phyloP scores from a whole-genome alignment of 2,113 vertebrate species.

The Amphiprion ocellaris region DNA sequence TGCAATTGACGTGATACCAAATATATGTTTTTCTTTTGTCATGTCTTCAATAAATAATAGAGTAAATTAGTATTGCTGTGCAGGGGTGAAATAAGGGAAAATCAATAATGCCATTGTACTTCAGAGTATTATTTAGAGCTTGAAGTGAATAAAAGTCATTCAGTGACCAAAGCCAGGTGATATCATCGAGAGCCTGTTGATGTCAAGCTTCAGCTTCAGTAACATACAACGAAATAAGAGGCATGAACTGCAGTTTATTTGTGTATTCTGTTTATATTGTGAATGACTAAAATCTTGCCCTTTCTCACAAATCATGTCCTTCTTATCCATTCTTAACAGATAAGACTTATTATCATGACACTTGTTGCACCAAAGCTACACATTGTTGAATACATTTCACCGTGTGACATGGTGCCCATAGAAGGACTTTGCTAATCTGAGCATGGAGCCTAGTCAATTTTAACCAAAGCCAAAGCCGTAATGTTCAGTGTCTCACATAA shows the following conservation, averaged over 20 bases:
- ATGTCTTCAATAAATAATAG: conserved; percentile 59
- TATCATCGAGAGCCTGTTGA: conserved; percentile 62
- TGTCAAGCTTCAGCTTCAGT: conserved; percentile 40
- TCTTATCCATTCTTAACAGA: conserved; percentile 5
- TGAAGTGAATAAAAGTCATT: conserved; percentile 65
- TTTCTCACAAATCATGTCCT: neutral
- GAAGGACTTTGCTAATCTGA: conserved; percentile 5
- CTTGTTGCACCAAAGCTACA: neutral
- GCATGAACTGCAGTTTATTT: conserved; percentile 53
- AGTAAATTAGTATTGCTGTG: conserved; percentile 30
- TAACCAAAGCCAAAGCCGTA: conserved; percentile 24
- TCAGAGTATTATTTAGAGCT: conserved; percentile 66
- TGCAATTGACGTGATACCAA: conserved; percentile 41
- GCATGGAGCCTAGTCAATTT: conserved; percentile 25
- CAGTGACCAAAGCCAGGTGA: conserved; percentile 68
- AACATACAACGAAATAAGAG: conserved; percentile 33
- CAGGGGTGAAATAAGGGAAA: conserved; percentile 53
- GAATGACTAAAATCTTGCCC: neutral
- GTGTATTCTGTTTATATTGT: conserved; percentile 36
- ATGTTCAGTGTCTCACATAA: conserved; percentile 47
- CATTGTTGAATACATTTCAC: neutral
- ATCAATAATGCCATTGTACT: conserved; percentile 74
- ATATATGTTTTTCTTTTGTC: conserved; percentile 20
- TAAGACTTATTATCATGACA: conserved; percentile 9
- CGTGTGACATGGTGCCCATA: neutral